phyloP scores from a whole-genome alignment of 2,888 invertebrate species.

The Mesopsocus fuscifrons region DNA sequence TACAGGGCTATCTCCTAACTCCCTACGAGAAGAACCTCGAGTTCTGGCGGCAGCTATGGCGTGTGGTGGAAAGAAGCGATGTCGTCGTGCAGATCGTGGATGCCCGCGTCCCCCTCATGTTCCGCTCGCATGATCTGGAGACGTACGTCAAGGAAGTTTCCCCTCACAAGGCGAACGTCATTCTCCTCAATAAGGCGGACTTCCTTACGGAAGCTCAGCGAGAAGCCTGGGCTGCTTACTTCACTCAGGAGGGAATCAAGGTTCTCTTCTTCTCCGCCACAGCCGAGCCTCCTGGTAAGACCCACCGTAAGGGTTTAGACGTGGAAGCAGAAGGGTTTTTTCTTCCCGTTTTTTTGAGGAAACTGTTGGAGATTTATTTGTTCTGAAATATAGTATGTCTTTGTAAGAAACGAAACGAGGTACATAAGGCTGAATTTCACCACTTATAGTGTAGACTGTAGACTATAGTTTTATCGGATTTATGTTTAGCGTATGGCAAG shows the following conservation, averaged over 20 bases:
- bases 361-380: no score
- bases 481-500: no score
- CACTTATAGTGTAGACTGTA: no score
- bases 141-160: slow-evolving; percentile 62
- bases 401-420: no score
- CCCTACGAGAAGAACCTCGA: slow-evolving; percentile 96
- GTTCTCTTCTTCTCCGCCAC: slow-evolving; percentile 87
- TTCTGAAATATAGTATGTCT: no score
- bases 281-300: slow-evolving; percentile 6
- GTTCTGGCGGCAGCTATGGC: slow-evolving; percentile 97
- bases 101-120: slow-evolving; percentile 86
- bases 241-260: slow-evolving; percentile 42
- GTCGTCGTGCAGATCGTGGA: slow-evolving; percentile 88
- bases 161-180: slow-evolving; percentile 49
- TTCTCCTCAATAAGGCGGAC: slow-evolving; percentile 93
- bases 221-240: slow-evolving; percentile 69
- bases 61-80: slow-evolving; percentile 91
- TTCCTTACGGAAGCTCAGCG: slow-evolving; percentile 65
- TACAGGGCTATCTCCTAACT: slow-evolving; percentile 69
- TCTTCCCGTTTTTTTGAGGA: no score
- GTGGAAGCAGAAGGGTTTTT: slow-evolving; percentile 6
- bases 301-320: no score
- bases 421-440: no score
- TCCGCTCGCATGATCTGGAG: slow-evolving; percentile 83
- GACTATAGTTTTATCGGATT: no score